These are phyloP conservation scores for Gobio gobio DNA, from an alignment of 2,113 vertebrate genomes.

Conservation along the genomic window DNA sequence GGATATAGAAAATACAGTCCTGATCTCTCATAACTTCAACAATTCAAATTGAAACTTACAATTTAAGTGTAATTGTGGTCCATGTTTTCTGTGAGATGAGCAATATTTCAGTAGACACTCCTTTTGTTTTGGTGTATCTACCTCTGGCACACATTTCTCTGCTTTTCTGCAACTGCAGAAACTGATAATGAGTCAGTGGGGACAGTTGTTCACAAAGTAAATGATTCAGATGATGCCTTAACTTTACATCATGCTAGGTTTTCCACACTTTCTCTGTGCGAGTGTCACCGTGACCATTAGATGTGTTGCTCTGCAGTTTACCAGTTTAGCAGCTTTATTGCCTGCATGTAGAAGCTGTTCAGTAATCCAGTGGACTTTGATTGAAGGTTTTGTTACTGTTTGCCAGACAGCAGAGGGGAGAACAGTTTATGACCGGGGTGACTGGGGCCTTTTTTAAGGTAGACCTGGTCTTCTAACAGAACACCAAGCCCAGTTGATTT, in stretches of 20 bases:
- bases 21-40: neutral
- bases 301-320: neutral
- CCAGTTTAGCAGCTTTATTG: neutral
- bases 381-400: conserved; percentile 24
- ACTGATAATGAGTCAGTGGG: neutral
- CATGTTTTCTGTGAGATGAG: conserved; percentile 8
- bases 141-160: neutral
- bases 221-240: neutral
- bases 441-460: neutral
- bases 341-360: neutral
- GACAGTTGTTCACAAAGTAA: neutral
- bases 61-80: neutral
- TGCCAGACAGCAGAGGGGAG: conserved; percentile 6
- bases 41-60: neutral
- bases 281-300: neutral
- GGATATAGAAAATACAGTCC: neutral
- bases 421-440: conserved; percentile 13
- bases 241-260: neutral
- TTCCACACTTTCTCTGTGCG: neutral
- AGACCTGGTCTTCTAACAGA: neutral
- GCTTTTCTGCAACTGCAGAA: neutral
- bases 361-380: conserved; percentile 21
- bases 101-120: neutral
- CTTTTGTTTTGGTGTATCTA: neutral
- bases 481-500: neutral